phyloP scores from a whole-genome alignment of 2,888 invertebrate species.

The Latrodectus elegans region DNA sequence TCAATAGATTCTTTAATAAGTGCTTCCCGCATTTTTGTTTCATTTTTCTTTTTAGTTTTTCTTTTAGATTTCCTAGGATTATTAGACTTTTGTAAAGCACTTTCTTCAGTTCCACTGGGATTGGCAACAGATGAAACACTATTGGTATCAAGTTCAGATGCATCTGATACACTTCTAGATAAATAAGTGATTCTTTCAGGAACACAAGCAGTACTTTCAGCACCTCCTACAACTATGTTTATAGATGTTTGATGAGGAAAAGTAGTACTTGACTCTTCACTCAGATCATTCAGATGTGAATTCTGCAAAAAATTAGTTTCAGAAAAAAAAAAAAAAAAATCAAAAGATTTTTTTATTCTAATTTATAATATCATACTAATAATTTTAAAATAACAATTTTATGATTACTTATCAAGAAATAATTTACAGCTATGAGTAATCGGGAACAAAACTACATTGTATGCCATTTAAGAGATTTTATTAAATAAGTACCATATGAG shows the following conservation, averaged over 20 bases:
- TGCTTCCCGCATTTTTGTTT: constrained; percentile 13
- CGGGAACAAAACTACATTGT: too few species aligned
- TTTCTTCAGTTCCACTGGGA: constrained; percentile 11
- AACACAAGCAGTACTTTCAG: constrained; percentile 1
- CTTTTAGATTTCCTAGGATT: background rate
- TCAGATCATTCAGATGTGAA: background rate
- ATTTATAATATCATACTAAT: too few species aligned
- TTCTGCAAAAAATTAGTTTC: too few species aligned
- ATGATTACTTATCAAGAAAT: too few species aligned
- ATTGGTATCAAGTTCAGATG: constrained; percentile 29
- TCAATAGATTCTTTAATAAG: constrained; percentile 33
- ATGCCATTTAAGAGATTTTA: too few species aligned
- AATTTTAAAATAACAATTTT: too few species aligned
- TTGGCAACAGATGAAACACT: constrained; percentile 28
- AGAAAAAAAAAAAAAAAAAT: too few species aligned
- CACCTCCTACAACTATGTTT: constrained; percentile 51
- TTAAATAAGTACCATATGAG: too few species aligned
- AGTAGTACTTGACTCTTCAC: background rate
- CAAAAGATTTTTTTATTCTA: too few species aligned
- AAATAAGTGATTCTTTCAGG: background rate
- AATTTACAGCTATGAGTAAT: too few species aligned
- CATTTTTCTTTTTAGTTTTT: background rate
- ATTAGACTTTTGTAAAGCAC: too few species aligned
- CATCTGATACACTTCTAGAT: background rate
- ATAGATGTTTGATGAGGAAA: constrained; percentile 52